Conservation (phyloP, 2,888 invertebrate species). For the Brenthis ino region DNA sequence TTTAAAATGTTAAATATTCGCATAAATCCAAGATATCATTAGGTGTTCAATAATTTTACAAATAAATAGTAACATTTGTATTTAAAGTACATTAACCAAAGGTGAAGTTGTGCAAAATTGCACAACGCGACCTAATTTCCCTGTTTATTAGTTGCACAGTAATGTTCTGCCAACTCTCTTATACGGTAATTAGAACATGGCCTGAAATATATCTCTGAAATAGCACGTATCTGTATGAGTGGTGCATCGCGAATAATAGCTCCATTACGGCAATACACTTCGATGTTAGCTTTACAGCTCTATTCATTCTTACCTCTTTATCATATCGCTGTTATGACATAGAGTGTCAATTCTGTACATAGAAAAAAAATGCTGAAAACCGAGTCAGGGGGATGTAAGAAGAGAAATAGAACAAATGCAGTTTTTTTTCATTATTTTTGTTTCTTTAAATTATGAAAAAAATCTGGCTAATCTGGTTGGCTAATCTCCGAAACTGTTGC, state of each 20-base stretch:
- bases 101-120: conserved; percentile 8
- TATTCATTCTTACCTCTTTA: conserved; percentile 15
- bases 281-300: conserved; percentile 16
- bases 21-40: too few relatives aligned
- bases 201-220: conserved; percentile 26
- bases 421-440: too few relatives aligned
- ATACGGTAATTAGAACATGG: conserved; percentile 28
- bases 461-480: too few relatives aligned
- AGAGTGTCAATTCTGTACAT: too few relatives aligned
- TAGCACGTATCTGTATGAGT: conserved; percentile 17
- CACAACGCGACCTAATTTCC: conserved; percentile 21
- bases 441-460: too few relatives aligned
- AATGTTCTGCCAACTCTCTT: conserved; percentile 23
- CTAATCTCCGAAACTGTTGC: too few relatives aligned
- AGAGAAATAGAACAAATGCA: too few relatives aligned
- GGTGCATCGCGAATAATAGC: conserved; percentile 17
- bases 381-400: too few relatives aligned
- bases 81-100: not conserved
- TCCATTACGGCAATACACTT: conserved; percentile 20
- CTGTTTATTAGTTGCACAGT: conserved; percentile 23
- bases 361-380: too few relatives aligned
- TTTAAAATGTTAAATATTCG: too few relatives aligned
- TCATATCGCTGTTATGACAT: not conserved
- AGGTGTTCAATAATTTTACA: not conserved
- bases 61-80: conserved; percentile 4